These are phyloP conservation scores for Molanna angustata DNA, from an alignment of 2,888 invertebrate genomes.

Conservation along the genomic window DNA sequence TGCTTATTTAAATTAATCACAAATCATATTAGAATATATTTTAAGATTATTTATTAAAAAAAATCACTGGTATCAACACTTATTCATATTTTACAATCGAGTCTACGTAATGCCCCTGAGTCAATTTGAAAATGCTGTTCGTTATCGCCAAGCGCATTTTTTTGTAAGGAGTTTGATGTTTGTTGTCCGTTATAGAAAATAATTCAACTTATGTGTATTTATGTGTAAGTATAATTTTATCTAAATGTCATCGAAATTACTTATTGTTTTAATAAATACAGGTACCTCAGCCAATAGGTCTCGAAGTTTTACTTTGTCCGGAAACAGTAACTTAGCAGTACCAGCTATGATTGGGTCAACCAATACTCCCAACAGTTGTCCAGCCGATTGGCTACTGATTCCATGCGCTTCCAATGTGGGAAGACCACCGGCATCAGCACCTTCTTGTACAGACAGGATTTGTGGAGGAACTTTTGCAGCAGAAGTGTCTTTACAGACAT, in stretches of 20 bases:
- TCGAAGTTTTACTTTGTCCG: constrained; percentile 72
- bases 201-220: too few relatives aligned
- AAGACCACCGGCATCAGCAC: constrained; percentile 53
- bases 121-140: too few relatives aligned
- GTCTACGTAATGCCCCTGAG: too few relatives aligned
- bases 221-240: too few relatives aligned
- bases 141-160: too few relatives aligned
- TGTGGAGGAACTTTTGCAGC: constrained; percentile 79
- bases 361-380: constrained; percentile 66
- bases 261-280: too few relatives aligned
- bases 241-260: too few relatives aligned
- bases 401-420: constrained; percentile 74
- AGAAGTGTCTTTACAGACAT: constrained; percentile 65
- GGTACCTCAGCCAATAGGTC: too few relatives aligned
- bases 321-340: constrained; percentile 68
- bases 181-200: too few relatives aligned
- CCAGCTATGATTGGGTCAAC: constrained; percentile 68
- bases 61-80: too few relatives aligned
- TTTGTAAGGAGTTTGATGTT: too few relatives aligned
- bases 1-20: not conserved
- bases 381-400: constrained; percentile 75
- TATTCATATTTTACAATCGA: too few relatives aligned
- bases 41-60: not conserved
- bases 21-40: not conserved
- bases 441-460: constrained; percentile 73